phyloP scores from a whole-genome alignment of 2,797 vertebrate species.

The Brachyalestes nurse region DNA sequence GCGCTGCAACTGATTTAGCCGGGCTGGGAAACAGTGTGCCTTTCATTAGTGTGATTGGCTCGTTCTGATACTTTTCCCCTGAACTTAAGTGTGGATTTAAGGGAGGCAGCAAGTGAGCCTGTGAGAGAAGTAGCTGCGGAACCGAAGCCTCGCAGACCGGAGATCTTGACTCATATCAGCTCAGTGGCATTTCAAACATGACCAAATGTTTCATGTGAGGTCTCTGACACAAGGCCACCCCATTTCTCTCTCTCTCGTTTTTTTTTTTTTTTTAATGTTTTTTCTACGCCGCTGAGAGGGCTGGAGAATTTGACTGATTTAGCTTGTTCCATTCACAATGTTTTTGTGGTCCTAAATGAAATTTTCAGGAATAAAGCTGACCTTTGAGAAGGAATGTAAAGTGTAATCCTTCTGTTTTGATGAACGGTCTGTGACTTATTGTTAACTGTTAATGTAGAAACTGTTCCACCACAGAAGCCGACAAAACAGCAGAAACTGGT shows the following conservation, averaged over 20 bases:
- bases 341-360: conserved; percentile 9
- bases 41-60: conserved; percentile 66
- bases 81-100: conserved; percentile 45
- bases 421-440: conserved; percentile 12
- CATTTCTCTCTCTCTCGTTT: neutral
- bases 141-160: conserved; percentile 32
- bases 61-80: conserved; percentile 60
- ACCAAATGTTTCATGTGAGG: conserved; percentile 26
- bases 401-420: neutral
- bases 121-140: conserved; percentile 39
- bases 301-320: neutral
- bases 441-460: conserved; percentile 10
- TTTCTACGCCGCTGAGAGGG: neutral
- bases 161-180: conserved; percentile 54
- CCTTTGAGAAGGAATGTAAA: neutral
- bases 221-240: conserved; percentile 15
- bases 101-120: conserved; percentile 49
- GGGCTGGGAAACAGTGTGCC: conserved; percentile 64
- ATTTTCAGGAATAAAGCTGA: neutral
- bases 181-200: conserved; percentile 17
- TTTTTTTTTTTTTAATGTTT: conserved; percentile 22
- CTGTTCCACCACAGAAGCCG: conserved; percentile 5
- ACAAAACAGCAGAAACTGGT: conserved; percentile 19
- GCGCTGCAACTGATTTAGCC: conserved; percentile 63
- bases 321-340: conserved; percentile 4